Percentiles rank a stretch among this genome's conserved stretches.
Evolutionary conservation across 2,888 invertebrate genomes (phyloP).

Genomic region (Heliconius sara): DNA sequence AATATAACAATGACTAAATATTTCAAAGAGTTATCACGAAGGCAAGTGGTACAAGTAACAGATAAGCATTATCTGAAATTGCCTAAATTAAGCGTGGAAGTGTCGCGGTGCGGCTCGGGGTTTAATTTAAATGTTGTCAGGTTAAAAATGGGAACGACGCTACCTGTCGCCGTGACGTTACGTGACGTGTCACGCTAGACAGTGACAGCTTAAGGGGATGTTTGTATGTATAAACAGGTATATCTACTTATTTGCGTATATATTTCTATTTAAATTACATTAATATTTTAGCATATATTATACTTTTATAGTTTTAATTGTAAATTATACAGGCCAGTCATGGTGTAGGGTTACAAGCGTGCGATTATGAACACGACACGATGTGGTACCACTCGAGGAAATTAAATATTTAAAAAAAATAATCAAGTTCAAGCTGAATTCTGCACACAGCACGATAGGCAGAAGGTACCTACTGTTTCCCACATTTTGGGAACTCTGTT

Average conservation of each 20-base stretch:
- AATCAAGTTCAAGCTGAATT: too few relatives aligned
- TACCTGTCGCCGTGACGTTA: slow-evolving; percentile 57
- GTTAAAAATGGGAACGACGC: slow-evolving; percentile 76
- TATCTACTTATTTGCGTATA: not conserved
- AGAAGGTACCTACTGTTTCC: too few relatives aligned
- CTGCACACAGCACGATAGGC: too few relatives aligned
- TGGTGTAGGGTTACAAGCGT: too few relatives aligned
- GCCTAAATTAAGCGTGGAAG: slow-evolving; percentile 70
- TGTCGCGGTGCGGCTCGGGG: slow-evolving; percentile 58
- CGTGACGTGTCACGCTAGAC: slow-evolving; percentile 44
- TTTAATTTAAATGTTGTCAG: slow-evolving; percentile 78
- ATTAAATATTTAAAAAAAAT: too few relatives aligned
- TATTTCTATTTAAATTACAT: not conserved
- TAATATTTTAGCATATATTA: too few relatives aligned
- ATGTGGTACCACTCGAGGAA: too few relatives aligned
- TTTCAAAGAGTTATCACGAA: slow-evolving; percentile 43
- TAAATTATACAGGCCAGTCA: too few relatives aligned
- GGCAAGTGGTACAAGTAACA: slow-evolving; percentile 60
- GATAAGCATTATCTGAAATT: slow-evolving; percentile 73
- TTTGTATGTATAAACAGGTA: not conserved
- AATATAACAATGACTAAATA: not conserved
- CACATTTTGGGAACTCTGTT: too few relatives aligned
- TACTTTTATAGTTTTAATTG: too few relatives aligned
- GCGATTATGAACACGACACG: too few relatives aligned
- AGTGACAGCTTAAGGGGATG: slow-evolving; percentile 14